Evolutionary conservation across 2,888 invertebrate species (phyloP).

Genomic region (Nemotelus nigrinus): DNA sequence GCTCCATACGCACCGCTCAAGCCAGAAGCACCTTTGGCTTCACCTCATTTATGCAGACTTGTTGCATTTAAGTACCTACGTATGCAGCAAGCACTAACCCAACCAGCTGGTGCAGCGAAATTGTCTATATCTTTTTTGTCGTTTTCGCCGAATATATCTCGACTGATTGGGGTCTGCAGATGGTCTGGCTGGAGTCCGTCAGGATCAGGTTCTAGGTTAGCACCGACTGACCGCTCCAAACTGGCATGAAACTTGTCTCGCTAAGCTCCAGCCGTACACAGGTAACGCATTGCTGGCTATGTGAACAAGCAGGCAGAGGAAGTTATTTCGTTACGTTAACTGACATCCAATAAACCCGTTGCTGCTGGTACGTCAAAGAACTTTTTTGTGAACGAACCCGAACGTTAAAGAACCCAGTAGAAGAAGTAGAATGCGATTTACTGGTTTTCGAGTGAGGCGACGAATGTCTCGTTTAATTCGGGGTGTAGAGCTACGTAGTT

Average conservation of each 20-base stretch:
- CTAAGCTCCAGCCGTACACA: not conserved
- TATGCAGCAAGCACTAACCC: not conserved
- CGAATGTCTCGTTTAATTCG: not conserved
- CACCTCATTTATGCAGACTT: too few species aligned
- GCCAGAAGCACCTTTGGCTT: not conserved
- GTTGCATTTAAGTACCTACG: not conserved
- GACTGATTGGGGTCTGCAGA: not conserved
- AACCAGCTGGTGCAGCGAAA: conserved; percentile 23
- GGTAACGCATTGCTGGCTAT: conserved; percentile 24
- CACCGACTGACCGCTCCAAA: not conserved
- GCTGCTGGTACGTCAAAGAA: conserved; percentile 9
- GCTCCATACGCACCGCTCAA: not conserved
- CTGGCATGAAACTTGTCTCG: too few species aligned
- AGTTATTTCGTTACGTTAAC: not conserved
- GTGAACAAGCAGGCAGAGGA: not conserved
- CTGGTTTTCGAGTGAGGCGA: conserved; percentile 30
- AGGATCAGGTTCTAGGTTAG: conserved; percentile 23
- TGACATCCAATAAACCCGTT: conserved; percentile 22
- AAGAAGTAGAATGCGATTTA: conserved; percentile 36
- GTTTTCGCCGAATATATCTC: not conserved
- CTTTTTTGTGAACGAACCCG: conserved; percentile 24
- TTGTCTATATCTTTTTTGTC: not conserved
- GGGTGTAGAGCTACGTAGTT: too few species aligned
- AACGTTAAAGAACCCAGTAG: not conserved
- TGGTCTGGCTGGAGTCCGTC: conserved; percentile 3